A percentile compares a stretch with the other conserved stretches of the same genome.
Conservation (phyloP, 1,140 invertebrate genomes). For the Bombus superbus region DNA sequence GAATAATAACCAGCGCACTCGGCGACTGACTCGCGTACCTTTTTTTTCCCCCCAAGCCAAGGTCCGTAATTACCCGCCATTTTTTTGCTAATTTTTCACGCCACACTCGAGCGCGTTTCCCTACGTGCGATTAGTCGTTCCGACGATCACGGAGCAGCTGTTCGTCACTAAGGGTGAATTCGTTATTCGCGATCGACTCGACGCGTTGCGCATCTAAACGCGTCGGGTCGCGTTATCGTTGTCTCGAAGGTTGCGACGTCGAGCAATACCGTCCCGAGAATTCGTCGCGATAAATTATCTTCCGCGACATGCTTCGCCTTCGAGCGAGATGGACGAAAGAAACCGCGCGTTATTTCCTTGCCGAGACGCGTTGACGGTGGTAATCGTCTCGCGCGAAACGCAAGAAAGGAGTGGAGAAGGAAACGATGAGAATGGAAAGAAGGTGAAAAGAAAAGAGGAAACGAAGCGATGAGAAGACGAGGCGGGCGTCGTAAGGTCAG, state of each 20-base stretch:
- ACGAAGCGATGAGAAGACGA: not conserved
- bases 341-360: slow-evolving; percentile 24
- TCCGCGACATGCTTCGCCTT: not conserved
- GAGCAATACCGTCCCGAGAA: not conserved
- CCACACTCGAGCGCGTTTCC: too few relatives aligned
- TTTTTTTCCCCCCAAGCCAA: not conserved
- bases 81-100: slow-evolving; percentile 2
- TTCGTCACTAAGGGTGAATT: not conserved
- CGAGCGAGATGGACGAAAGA: not conserved
- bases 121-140: not conserved
- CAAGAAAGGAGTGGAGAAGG: not conserved
- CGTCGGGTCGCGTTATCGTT: too few relatives aligned
- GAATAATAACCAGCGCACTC: slow-evolving; percentile 24
- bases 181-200: too few relatives aligned
- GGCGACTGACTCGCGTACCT: not conserved
- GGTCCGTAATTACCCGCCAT: slow-evolving; percentile 12
- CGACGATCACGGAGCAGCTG: not conserved
- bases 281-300: slow-evolving; percentile 22
- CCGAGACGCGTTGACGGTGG: not conserved
- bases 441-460: not conserved
- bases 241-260: not conserved
- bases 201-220: too few relatives aligned
- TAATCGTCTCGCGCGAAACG: not conserved
- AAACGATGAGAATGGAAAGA: not conserved
- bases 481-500: slow-evolving; percentile 20